Base-by-base conservation (phyloP, 2,888 invertebrate genomes). In the Neoitamus cyanurus region DNA sequence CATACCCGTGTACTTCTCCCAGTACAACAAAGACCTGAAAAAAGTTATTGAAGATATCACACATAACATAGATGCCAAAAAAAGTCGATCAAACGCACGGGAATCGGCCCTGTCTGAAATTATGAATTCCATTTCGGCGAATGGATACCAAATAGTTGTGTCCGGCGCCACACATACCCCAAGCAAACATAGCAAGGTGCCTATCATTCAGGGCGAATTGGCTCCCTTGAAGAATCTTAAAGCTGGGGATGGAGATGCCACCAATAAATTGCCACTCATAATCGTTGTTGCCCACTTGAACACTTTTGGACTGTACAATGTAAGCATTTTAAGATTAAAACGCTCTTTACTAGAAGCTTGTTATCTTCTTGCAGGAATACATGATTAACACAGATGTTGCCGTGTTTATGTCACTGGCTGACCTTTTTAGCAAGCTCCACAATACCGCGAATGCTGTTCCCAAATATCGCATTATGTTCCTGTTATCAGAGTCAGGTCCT, bases 251-350 rank as follows among this genome's bases (percentile, higher is more conserved):
- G 94, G 94, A 87, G 93, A 93, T 86, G 90, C 90, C 85, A 90
- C 90, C 84, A 88, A 73, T 31, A 94, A 95, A 84, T 92, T 96
- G 2, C 97, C 98, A 83, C 96, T 98, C 7, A 95, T 99, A 86
- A 95, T 97, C 1, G 92, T 99, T 80, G 96, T 97, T 3, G 97
- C 99, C 0, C 97, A 99, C 92, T 97, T 99, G 88, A 99, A 99
- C 89, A 95, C 97, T 20, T 95, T 96, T 88, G 97, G 97, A 78
- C 92, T 97, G 84, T 96, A 96, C 31, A 98, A 99, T 84, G 99
- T 98, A 92, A 94, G 95, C 92, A 48, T 30, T 48, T 13, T 13
- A 30, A 7, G 7, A n/a, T 30, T n/a, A 42, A 42, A n/a, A 36
- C 1, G 2, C 9, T 34, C n/a, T 58, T 85, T 73, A 37, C 2